Evolutionary conservation across 2,113 vertebrate genomes (phyloP).

Genomic region (Ochotona curzoniae): DNA sequence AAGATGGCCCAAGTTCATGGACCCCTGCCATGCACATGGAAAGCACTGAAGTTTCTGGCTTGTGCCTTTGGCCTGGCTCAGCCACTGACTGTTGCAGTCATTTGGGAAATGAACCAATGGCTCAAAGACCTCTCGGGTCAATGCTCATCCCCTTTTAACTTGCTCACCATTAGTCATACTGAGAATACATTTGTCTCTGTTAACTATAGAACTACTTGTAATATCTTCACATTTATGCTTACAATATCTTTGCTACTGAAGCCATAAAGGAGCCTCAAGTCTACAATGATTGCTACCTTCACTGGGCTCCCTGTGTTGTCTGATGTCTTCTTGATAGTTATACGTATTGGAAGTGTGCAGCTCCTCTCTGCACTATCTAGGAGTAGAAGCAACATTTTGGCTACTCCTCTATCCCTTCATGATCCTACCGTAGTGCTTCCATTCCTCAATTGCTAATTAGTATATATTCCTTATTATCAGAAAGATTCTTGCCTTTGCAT

Average conservation of each 20-base stretch:
- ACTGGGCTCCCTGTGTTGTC: background rate
- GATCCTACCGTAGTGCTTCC: background rate
- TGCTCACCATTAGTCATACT: background rate
- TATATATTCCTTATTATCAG: background rate
- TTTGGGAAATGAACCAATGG: too few relatives aligned
- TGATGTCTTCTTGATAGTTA: background rate
- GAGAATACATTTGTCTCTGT: background rate
- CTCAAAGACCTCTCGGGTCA: too few relatives aligned
- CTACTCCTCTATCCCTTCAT: too few relatives aligned
- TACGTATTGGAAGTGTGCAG: background rate
- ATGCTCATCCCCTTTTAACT: background rate
- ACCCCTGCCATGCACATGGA: too few relatives aligned
- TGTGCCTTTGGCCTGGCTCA: too few relatives aligned
- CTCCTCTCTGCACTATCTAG: background rate
- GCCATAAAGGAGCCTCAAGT: background rate
- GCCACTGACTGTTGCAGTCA: background rate
- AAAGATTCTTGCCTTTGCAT: background rate
- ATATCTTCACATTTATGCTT: background rate
- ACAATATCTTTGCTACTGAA: background rate
- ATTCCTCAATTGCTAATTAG: background rate
- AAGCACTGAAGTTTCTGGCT: too few relatives aligned
- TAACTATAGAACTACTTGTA: background rate
- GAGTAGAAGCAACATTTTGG: background rate
- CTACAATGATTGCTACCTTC: background rate
- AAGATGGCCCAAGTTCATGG: too few relatives aligned